A percentile compares a stretch with the other conserved stretches of the same genome.
Evolutionary conservation across 2,888 invertebrate genomes (phyloP).

Genomic region (Volucella zonaria): DNA sequence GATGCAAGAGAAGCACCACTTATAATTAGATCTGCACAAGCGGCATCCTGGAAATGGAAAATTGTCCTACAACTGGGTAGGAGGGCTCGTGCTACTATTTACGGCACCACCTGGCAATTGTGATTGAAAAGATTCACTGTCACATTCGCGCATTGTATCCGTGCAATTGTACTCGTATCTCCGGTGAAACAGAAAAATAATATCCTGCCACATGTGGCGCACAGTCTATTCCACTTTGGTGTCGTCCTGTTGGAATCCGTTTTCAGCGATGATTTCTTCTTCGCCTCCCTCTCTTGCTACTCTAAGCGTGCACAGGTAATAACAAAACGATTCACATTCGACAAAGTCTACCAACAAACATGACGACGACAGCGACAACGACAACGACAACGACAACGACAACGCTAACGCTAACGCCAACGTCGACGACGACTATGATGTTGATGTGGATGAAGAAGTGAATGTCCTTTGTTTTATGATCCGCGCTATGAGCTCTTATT

Average conservation of each 20-base stretch:
- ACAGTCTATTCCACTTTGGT: not conserved
- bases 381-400: not conserved
- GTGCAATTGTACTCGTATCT: not conserved
- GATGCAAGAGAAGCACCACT: constrained; percentile 1
- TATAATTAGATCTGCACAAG: constrained; percentile 57
- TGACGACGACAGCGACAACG: constrained; percentile 10
- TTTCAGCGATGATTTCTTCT: constrained; percentile 42
- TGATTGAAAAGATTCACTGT: constrained; percentile 35
- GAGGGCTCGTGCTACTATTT: too few species aligned
- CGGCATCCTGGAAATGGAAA: constrained; percentile 41
- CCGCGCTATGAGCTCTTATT: constrained; percentile 49
- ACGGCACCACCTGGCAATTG: not conserved
- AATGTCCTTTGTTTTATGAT: constrained; percentile 59
- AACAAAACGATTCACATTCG: constrained; percentile 40
- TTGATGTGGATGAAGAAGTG: constrained; percentile 27
- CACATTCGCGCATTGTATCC: not conserved
- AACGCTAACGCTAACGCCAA: too few species aligned
- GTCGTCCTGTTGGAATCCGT: constrained; percentile 1
- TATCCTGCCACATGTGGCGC: constrained; percentile 52
- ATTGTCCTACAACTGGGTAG: constrained; percentile 8
- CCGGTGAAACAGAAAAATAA: constrained; percentile 53
- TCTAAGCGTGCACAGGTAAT: constrained; percentile 8
- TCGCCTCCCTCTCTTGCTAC: constrained; percentile 15
- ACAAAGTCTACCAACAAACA: not conserved
- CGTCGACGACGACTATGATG: not conserved